Percentiles rank a stretch among this genome's conserved stretches.
phyloP scores from a whole-genome alignment of 2,888 invertebrate species.

The Anticlea derivata region DNA sequence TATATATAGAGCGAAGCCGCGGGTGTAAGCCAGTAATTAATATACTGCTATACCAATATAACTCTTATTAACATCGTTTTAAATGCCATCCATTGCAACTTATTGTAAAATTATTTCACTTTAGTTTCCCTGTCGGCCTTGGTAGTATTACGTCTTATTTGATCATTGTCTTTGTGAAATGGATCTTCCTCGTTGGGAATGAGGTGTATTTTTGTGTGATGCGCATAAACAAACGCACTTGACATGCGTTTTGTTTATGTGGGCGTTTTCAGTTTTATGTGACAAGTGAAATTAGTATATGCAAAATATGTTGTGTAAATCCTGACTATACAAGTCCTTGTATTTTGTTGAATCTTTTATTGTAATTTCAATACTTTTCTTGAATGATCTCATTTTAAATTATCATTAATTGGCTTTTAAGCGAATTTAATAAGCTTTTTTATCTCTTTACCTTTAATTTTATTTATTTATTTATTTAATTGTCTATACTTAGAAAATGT shows the following conservation, averaged over 20 bases:
- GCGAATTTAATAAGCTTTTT: too few species aligned
- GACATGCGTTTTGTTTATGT: conserved; percentile 50
- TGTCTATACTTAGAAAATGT: too few species aligned
- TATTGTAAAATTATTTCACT: conserved; percentile 31
- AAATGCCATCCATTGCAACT: conserved; percentile 27
- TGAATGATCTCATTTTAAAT: conserved; percentile 11
- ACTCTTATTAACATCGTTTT: conserved; percentile 23
- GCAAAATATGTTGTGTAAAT: conserved; percentile 32
- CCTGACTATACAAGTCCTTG: conserved; percentile 18
- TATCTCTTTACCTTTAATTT: too few species aligned
- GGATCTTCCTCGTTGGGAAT: conserved; percentile 20
- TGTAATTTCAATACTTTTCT: conserved; percentile 22
- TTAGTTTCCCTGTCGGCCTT: conserved; percentile 32
- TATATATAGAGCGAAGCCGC: conserved; percentile 21
- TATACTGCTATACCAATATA: conserved; percentile 24
- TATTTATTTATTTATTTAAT: too few species aligned
- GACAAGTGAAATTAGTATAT: conserved; percentile 47
- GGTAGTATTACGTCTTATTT: conserved; percentile 32
- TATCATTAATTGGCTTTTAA: conserved; percentile 5
- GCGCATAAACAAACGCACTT: conserved; percentile 26
- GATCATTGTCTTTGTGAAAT: conserved; percentile 19
- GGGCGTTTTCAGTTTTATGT: conserved; percentile 48
- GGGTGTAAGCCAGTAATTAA: too few species aligned
- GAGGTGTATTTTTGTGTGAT: conserved; percentile 15
- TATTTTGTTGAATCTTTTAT: conserved; percentile 26